Conservation (phyloP, 1,140 invertebrate species). For the Cydia amplana region DNA sequence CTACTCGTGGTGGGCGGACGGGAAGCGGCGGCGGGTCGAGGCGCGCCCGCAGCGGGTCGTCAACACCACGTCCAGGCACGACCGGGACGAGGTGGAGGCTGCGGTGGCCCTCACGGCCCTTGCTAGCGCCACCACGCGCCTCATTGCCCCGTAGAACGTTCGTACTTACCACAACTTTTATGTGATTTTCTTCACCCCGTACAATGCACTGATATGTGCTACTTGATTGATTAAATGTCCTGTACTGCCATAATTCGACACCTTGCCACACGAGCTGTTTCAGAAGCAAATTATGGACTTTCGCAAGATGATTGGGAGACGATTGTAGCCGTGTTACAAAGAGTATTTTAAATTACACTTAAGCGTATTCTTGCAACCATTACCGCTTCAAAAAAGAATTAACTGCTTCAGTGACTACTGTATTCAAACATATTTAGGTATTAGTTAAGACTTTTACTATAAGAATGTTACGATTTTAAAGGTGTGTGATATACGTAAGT, state of each 20-base stretch:
- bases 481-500: neutral
- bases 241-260: neutral
- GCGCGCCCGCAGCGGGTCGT: slow-evolving; percentile 47
- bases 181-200: neutral
- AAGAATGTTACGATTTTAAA: slow-evolving; percentile 1
- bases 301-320: too few relatives aligned
- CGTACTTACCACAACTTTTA: neutral
- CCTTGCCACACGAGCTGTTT: neutral
- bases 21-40: slow-evolving; percentile 55
- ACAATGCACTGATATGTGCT: neutral
- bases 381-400: too few relatives aligned
- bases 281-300: neutral
- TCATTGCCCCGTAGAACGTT: slow-evolving; percentile 50
- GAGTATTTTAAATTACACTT: too few relatives aligned
- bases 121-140: slow-evolving; percentile 61
- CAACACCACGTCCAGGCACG: slow-evolving; percentile 69
- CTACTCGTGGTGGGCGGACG: slow-evolving; percentile 83
- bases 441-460: neutral
- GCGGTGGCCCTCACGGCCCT: slow-evolving; percentile 83
- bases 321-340: too few relatives aligned
- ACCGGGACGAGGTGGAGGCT: slow-evolving; percentile 85
- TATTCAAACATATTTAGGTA: slow-evolving; percentile 1
- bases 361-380: too few relatives aligned
- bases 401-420: neutral
- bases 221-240: neutral